A percentile compares a stretch with the other conserved stretches of the same genome.
phyloP scores from a whole-genome alignment of 64 coral and sea anemone genomes.

The Stichodactyla mertensii region DNA sequence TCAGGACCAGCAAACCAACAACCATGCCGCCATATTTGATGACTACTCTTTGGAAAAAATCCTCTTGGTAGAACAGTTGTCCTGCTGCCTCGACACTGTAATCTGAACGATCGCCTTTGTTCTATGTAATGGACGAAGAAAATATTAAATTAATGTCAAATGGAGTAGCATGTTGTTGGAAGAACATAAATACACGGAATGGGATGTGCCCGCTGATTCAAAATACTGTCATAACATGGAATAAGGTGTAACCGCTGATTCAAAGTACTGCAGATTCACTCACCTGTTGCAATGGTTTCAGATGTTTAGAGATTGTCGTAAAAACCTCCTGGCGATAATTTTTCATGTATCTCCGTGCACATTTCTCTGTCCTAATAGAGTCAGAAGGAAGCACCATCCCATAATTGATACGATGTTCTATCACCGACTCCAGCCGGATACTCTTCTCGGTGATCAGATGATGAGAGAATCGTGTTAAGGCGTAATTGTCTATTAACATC shows the following conservation, averaged over 20 bases:
- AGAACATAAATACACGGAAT: not conserved
- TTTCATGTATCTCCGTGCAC: conserved; percentile 61
- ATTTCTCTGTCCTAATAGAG: conserved; percentile 29
- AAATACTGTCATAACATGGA: not conserved
- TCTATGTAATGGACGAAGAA: not conserved
- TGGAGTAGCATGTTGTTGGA: too few species aligned
- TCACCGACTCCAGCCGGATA: conserved; percentile 58
- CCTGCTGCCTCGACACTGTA: conserved; percentile 64
- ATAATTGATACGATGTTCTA: conserved; percentile 79
- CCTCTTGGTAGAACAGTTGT: conserved; percentile 55
- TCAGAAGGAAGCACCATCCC: conserved; percentile 68
- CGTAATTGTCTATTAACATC: conserved; percentile 81
- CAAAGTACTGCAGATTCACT: not conserved
- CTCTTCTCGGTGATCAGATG: conserved; percentile 24
- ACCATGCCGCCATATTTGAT: conserved; percentile 21
- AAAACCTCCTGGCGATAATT: conserved; percentile 88
- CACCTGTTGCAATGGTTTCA: conserved; percentile 43
- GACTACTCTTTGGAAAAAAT: conserved; percentile 26
- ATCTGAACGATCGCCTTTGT: conserved; percentile 46
- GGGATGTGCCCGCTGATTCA: not conserved
- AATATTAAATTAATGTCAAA: not conserved
- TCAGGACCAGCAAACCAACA: conserved; percentile 41
- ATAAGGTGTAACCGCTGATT: not conserved
- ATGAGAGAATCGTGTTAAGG: conserved; percentile 76
- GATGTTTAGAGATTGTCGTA: conserved; percentile 62